Evolutionary conservation across 2,113 vertebrate genomes (phyloP).

Genomic region (Zosterops lateralis): DNA sequence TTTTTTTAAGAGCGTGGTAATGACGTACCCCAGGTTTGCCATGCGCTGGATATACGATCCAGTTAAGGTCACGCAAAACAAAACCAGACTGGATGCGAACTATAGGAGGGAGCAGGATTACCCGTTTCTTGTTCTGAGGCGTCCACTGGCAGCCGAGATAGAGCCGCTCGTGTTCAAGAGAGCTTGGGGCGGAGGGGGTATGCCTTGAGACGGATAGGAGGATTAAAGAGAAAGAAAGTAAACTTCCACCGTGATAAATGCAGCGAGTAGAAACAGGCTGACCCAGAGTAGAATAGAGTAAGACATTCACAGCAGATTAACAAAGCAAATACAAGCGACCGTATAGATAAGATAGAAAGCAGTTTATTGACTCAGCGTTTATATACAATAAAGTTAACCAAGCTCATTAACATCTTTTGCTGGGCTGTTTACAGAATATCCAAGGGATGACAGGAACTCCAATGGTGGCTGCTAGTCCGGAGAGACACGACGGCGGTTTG

Average conservation of each 20-base stretch:
- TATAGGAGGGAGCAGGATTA: background rate
- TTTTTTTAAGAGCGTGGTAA: background rate
- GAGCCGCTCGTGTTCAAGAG: background rate
- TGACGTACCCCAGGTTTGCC: background rate
- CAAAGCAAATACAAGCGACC: slow-evolving; percentile 69
- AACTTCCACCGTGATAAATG: slow-evolving; percentile 60
- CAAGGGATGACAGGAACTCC: slow-evolving; percentile 98
- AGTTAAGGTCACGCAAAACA: slow-evolving; percentile 21
- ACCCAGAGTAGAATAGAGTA: slow-evolving; percentile 48
- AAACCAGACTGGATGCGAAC: background rate
- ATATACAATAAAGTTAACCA: slow-evolving; percentile 66
- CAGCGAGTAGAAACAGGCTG: slow-evolving; percentile 35
- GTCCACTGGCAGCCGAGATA: background rate
- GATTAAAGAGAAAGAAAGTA: slow-evolving; percentile 65
- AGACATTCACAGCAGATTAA: slow-evolving; percentile 66
- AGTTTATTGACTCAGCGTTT: slow-evolving; percentile 70
- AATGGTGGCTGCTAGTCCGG: slow-evolving; percentile 97
- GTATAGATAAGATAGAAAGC: slow-evolving; percentile 75
- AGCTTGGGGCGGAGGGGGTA: background rate
- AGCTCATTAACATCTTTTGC: slow-evolving; percentile 70
- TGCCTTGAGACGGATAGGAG: background rate
- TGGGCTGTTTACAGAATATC: slow-evolving; percentile 88
- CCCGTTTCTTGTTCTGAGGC: background rate
- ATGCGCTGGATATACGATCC: background rate
- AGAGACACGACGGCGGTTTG: slow-evolving; percentile 96